These are phyloP conservation scores for Penaeus chinensis DNA, from an alignment of 1,140 invertebrate species.

Conservation along the genomic window DNA sequence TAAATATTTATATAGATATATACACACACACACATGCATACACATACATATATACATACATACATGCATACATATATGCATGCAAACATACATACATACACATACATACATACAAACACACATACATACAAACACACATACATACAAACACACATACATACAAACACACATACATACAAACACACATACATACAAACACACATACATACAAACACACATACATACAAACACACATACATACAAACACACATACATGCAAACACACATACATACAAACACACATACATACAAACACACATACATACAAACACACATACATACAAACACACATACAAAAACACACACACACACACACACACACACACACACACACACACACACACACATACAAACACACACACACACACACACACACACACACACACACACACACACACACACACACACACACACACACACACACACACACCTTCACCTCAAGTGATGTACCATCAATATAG, in stretches of 20 bases:
- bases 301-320: background rate
- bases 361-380: background rate
- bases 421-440: background rate
- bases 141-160: too few species aligned
- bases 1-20: background rate
- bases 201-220: background rate
- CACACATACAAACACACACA: background rate
- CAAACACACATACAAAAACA: background rate
- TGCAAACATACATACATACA: constrained; percentile 2
- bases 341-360: background rate
- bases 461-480: background rate
- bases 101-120: background rate
- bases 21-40: background rate
- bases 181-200: background rate
- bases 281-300: background rate
- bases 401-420: background rate
- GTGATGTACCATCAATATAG: background rate
- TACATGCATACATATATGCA: constrained; percentile 12
- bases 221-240: background rate
- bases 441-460: background rate
- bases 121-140: too few species aligned
- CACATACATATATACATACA: background rate
- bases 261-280: background rate
- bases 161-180: background rate
- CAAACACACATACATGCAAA: background rate